A percentile compares a stretch with the other conserved stretches of the same genome.
Conservation (phyloP, 2,113 vertebrate species). For the Terrapene triunguis region DNA sequence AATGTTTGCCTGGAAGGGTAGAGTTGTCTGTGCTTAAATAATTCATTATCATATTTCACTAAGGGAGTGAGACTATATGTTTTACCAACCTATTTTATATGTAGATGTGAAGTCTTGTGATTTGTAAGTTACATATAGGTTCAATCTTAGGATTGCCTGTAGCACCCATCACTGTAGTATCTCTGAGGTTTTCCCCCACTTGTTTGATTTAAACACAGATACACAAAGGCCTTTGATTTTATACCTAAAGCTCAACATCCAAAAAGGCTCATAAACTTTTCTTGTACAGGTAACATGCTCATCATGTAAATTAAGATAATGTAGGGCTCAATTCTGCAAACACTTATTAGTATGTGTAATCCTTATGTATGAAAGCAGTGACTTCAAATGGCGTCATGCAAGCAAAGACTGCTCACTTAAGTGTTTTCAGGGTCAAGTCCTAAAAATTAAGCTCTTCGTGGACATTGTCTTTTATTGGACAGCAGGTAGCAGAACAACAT, state of each 20-base stretch:
- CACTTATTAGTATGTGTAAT: background rate
- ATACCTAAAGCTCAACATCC: background rate
- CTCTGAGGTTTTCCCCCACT: background rate
- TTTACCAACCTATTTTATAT: background rate
- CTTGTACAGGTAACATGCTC: background rate
- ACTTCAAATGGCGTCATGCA: too few relatives aligned
- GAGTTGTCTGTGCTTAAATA: fast-evolving
- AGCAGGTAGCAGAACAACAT: slow-evolving; percentile 67
- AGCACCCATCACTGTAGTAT: background rate
- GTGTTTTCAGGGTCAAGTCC: too few relatives aligned
- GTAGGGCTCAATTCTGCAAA: background rate
- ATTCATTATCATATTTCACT: background rate
- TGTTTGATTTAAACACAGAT: background rate
- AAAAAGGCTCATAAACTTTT: background rate
- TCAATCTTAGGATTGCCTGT: background rate
- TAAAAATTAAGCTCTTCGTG: background rate
- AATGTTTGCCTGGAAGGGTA: background rate
- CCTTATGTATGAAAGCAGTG: too few relatives aligned
- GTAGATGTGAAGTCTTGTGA: background rate
- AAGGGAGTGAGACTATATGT: fast-evolving
- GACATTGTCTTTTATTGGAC: slow-evolving; percentile 15
- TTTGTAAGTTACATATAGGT: background rate
- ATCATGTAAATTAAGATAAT: background rate
- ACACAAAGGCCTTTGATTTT: background rate
- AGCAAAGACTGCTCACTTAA: too few relatives aligned